Percentiles rank a stretch among this genome's conserved stretches.
phyloP scores from a whole-genome alignment of 2,113 vertebrate genomes.

The Notarius quadriscutis region DNA sequence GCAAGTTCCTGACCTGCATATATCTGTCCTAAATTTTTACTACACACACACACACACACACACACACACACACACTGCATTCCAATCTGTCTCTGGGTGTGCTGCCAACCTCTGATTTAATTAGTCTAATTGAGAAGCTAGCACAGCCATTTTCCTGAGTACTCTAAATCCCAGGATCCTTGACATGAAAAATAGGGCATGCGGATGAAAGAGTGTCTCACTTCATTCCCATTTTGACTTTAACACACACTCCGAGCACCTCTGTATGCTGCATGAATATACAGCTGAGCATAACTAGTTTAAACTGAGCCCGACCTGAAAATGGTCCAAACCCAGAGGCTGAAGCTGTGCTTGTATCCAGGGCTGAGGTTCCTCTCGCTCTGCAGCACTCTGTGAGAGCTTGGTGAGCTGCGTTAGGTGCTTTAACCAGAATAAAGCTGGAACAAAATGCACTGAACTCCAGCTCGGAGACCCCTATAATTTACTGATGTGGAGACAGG shows the following conservation, averaged over 20 bases:
- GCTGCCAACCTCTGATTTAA: conserved; percentile 65
- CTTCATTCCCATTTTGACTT: conserved; percentile 11
- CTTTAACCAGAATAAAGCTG: background rate
- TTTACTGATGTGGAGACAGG: background rate
- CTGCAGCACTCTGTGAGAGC: background rate
- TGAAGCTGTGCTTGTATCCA: background rate
- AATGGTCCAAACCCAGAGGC: background rate
- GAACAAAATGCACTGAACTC: background rate
- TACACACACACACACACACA: conserved; percentile 38
- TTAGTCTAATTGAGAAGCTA: conserved; percentile 73
- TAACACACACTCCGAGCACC: background rate
- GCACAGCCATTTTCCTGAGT: conserved; percentile 72
- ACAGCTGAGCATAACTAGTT: background rate
- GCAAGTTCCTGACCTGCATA: background rate
- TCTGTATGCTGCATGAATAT: background rate
- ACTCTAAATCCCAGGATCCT: conserved; percentile 64
- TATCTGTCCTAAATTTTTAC: background rate
- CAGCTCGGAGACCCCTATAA: background rate
- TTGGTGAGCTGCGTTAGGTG: background rate
- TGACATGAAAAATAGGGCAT: conserved; percentile 56
- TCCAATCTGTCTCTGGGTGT: conserved; percentile 52
- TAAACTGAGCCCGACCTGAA: background rate
- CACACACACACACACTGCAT: conserved; percentile 28
- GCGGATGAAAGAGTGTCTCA: conserved; percentile 15
- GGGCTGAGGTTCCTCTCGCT: background rate